These are phyloP conservation scores for Molossus alvarezi DNA, from an alignment of 2,797 vertebrate genomes.

Conservation along the genomic window DNA sequence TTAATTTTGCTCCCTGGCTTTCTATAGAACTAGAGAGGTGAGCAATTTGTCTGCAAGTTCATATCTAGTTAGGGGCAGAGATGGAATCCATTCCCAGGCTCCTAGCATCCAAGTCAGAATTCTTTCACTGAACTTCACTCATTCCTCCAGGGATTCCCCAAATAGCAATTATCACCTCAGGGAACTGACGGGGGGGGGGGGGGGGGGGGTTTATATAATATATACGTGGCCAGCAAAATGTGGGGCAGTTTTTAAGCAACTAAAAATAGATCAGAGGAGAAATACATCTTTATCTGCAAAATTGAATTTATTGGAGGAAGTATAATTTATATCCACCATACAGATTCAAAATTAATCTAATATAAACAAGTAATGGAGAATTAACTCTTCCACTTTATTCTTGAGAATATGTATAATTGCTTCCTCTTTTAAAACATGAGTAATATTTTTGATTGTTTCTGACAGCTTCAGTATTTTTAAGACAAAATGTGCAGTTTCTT, in stretches of 20 bases:
- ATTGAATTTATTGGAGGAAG: constrained; percentile 75
- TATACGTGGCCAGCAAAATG: constrained; percentile 71
- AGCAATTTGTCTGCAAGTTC: constrained; percentile 59
- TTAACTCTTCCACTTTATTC: constrained; percentile 68
- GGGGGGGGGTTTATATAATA: background rate
- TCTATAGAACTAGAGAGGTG: background rate
- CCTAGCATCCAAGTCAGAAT: background rate
- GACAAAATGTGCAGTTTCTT: constrained; percentile 60
- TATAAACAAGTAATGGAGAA: constrained; percentile 73
- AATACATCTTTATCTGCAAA: constrained; percentile 60
- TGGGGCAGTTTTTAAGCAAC: constrained; percentile 63
- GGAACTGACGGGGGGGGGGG: constrained; percentile 47
- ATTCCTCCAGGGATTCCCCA: constrained; percentile 59
- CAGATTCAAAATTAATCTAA: constrained; percentile 77
- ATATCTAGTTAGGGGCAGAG: background rate
- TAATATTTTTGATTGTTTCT: constrained; percentile 65
- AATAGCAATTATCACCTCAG: constrained; percentile 67
- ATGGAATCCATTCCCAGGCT: constrained; percentile 24
- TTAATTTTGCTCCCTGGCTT: constrained; percentile 27
- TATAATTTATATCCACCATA: constrained; percentile 67
- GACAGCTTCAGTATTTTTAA: constrained; percentile 68
- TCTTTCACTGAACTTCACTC: constrained; percentile 35
- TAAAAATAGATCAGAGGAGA: constrained; percentile 65
- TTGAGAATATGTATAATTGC: constrained; percentile 60
- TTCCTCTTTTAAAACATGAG: constrained; percentile 62